Base-by-base conservation (phyloP, 2,888 invertebrate genomes). In the Andrena minutula region DNA sequence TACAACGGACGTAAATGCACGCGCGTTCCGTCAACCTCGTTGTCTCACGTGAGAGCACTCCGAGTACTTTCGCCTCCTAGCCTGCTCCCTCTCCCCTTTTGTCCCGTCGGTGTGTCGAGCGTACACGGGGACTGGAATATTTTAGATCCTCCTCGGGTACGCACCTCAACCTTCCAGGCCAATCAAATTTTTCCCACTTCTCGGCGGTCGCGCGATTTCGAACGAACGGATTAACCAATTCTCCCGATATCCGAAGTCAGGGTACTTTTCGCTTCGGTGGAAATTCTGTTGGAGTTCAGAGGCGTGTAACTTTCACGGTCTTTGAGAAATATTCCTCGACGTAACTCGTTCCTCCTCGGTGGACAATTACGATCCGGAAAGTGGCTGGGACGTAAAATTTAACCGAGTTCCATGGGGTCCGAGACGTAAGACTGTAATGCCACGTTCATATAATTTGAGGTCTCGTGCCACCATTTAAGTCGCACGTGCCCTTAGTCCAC, bases 21-120 rank as follows among this genome's bases (percentile, higher is more conserved):
- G 86, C 88, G 87, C 84, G 82, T 88, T 88, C 89, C 85, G 88
- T 88, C 89, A 89, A 89, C 87, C 88, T 89, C 88, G 86, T 88
- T 89, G 87, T 88, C 85, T 85, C 86, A 35, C 83, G 87, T 76
- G 81, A 88, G 85, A 86, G 78, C 82, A 77, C 75, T 82, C 61
- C 69, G 56, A 53, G 76, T 71, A 76, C 68, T 78, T 82, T 80
- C 76, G 66, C 73, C 75, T 69, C 61, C 75, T 70, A 28, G 53
- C 64, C 79, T 69, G 58, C 79, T 12, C 53, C 35, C 78, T 56
- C 49, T 23, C 23, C 61, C 28, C 64, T 70, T 53, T 79, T 70
- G 63, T 65, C 75, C 74, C 69, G 79, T 60, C 76, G 63, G 66
- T 28, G 56, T 23, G 65, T 64, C 58, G 35, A 64, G 66, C 68